These are phyloP conservation scores for Oceanodroma tethys DNA, from an alignment of 2,113 vertebrate genomes.

Conservation along the genomic window DNA sequence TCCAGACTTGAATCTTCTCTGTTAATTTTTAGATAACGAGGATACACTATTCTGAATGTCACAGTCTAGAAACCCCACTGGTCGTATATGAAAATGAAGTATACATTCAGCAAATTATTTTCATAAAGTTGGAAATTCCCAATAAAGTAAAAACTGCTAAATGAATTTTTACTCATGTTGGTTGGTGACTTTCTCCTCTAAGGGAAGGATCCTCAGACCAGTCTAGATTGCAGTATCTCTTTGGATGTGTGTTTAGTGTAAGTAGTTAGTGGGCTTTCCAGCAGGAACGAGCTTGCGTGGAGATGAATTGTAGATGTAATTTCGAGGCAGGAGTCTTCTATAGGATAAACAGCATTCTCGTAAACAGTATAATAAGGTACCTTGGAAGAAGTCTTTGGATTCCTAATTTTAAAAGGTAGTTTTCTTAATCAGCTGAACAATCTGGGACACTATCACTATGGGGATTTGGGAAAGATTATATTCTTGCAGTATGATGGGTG, in stretches of 20 bases:
- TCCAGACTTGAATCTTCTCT: background rate
- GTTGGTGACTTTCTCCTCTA: background rate
- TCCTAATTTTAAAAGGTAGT: background rate
- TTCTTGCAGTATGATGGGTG: background rate
- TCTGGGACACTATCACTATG: background rate
- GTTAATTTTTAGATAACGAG: background rate
- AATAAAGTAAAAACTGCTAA: background rate
- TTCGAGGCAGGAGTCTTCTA: background rate
- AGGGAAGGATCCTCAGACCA: background rate
- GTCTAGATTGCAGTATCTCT: background rate
- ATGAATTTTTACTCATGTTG: background rate
- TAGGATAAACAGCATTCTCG: background rate
- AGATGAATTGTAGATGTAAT: background rate
- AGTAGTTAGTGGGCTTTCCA: background rate
- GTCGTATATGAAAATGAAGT: background rate
- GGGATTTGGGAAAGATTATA: background rate
- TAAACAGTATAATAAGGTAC: background rate
- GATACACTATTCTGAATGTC: background rate
- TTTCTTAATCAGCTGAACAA: background rate
- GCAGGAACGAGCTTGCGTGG: background rate
- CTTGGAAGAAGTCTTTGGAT: background rate
- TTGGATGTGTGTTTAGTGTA: background rate
- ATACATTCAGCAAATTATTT: background rate
- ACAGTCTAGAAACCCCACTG: background rate
- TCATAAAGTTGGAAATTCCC: background rate